A percentile compares a stretch with the other conserved stretches of the same genome.
Evolutionary conservation across 2,113 vertebrate species (phyloP).

Genomic region (Cettia cetti): DNA sequence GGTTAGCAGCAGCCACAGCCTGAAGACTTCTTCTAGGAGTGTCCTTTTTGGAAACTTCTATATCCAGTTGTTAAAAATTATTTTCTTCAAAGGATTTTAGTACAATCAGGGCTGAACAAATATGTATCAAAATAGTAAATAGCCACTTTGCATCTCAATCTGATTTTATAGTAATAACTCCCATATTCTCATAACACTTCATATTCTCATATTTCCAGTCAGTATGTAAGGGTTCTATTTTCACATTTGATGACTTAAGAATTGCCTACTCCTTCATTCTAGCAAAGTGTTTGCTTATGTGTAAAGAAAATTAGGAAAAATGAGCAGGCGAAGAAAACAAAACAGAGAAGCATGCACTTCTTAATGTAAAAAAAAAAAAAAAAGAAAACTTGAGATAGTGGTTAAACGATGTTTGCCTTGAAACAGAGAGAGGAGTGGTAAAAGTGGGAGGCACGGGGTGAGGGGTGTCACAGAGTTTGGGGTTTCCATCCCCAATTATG

Average conservation of each 20-base stretch:
- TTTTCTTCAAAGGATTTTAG: not conserved
- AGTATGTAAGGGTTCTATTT: not conserved
- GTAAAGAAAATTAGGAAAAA: slow-evolving; percentile 13
- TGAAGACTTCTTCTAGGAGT: not conserved
- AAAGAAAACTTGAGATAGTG: not conserved
- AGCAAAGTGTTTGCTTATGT: not conserved
- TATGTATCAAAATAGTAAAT: not conserved
- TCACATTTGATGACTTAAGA: not conserved
- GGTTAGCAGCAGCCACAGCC: not conserved
- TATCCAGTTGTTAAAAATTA: not conserved
- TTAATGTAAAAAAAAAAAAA: not conserved
- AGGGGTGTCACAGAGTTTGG: not conserved
- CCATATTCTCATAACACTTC: not conserved
- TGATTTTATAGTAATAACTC: not conserved
- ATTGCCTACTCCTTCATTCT: not conserved
- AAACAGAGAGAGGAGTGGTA: not conserved
- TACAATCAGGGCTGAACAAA: not conserved
- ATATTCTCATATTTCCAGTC: not conserved
- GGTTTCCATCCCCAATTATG: not conserved
- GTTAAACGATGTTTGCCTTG: not conserved
- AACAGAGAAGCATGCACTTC: not conserved
- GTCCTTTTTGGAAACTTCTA: not conserved
- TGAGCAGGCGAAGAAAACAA: not conserved
- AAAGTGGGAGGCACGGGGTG: not conserved
- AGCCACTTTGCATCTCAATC: not conserved